Base-by-base conservation (phyloP, 2,113 vertebrate genomes). In the Galbula dea region DNA sequence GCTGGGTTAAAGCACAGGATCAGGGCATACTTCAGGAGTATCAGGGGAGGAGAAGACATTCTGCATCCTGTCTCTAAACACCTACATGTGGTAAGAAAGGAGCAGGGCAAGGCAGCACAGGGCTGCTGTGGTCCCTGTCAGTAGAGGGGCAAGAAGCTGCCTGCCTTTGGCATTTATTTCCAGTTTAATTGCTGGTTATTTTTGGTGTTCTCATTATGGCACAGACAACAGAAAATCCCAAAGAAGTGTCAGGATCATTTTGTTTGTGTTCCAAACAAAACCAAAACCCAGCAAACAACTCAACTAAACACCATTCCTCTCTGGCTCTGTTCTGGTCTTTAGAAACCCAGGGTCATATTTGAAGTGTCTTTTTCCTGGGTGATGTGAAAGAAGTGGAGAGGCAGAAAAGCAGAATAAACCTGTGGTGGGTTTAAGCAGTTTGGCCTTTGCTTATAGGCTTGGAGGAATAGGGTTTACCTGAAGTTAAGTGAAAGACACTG, bases 31-130 rank as follows among this genome's bases (percentile, higher is more conserved):
- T 26, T 75, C 74, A 62, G 66, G 71, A 78, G 39, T 32, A n/a
- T 46, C 23, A 13, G n/a, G n/a, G n/a, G n/a, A 10, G 30, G 49
- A 54, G 46, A 77, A 76, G 22, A 9, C n/a, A 8, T 80, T 90
- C 34, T 76, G 45, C 58, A 23, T 61, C 7, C 1, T 41, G 82
- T 34, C 62, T 75, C 26, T 48, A 5, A 37, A 52, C 14, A 68
- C 67, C 43, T 52, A 0, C 13, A 7, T 0, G 0, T 29, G 61
- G 34, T 21, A 7, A 8, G 0, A 19, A 29, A 30, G 43, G 73
- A 55, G 6, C 19, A 36, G 63, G 48, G 43, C 29, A 7, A 36
- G 27, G 88, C 59, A 29, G 46, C 2, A 18, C 32, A 3, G 86
- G 51, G 23, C 39, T 48, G 59, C 69, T 77, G 73, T 55, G 45